These are phyloP conservation scores for Cephalopterus ornatus DNA, from an alignment of 2,113 vertebrate genomes.

Conservation along the genomic window DNA sequence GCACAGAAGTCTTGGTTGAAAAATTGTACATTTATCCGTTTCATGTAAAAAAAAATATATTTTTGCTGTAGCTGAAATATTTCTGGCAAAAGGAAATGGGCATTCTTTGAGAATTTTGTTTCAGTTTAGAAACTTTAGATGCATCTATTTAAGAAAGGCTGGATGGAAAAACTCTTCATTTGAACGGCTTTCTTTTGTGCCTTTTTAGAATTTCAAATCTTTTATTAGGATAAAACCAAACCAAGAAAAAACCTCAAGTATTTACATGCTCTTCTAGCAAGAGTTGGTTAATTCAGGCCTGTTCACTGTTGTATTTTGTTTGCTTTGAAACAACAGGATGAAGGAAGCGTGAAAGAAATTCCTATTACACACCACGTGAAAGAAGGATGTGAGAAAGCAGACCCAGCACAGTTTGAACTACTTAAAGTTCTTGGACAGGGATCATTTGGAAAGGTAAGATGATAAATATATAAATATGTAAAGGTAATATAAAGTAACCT, in stretches of 20 bases:
- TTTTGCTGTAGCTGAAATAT: not conserved
- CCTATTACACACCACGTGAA: conserved; percentile 95
- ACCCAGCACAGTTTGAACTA: conserved; percentile 94
- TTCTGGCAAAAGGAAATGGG: not conserved
- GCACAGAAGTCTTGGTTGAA: not conserved
- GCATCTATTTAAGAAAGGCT: not conserved
- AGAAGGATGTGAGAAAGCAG: conserved; percentile 97
- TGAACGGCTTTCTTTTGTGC: not conserved
- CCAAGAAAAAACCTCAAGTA: not conserved
- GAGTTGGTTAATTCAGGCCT: not conserved
- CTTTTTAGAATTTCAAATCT: not conserved
- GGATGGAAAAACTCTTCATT: not conserved
- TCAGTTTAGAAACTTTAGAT: not conserved
- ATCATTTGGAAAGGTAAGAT: conserved; percentile 93
- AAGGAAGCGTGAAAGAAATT: conserved; percentile 91
- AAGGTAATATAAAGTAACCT: too few species aligned
- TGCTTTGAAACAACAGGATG: conserved; percentile 79
- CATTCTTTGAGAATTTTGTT: not conserved
- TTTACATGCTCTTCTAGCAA: not conserved
- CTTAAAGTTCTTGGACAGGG: conserved; percentile 97
- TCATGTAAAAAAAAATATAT: not conserved
- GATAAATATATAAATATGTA: too few species aligned
- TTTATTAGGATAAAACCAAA: not conserved
- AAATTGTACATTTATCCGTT: not conserved
- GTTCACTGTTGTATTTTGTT: not conserved